phyloP scores from a whole-genome alignment of 53 echinoderm and acorn worm genomes.

The Crossaster papposus region DNA sequence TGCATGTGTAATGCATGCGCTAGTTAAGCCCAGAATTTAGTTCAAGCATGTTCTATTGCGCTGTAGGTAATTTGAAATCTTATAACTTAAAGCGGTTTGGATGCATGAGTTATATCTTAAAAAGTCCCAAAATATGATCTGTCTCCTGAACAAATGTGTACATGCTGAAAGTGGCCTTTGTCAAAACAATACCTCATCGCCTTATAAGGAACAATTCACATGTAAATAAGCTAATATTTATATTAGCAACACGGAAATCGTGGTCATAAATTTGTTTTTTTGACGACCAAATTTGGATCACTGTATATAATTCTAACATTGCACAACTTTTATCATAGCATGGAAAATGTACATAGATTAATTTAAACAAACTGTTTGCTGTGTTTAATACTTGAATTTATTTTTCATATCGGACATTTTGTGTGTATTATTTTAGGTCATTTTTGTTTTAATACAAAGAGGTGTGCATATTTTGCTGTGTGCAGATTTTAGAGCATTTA shows the following conservation, averaged over 20 bases:
- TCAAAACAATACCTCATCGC: too few relatives aligned
- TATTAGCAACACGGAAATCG: not conserved
- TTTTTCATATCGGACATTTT: not conserved
- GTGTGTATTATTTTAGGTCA: not conserved
- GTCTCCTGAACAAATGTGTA: too few relatives aligned
- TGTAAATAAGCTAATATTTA: not conserved
- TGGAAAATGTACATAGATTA: constrained; percentile 16
- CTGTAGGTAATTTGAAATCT: too few relatives aligned
- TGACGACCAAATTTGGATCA: constrained; percentile 10
- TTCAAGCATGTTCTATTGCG: too few relatives aligned
- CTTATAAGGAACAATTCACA: too few relatives aligned
- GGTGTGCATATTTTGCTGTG: too few relatives aligned
- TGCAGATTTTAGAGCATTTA: too few relatives aligned
- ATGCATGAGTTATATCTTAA: too few relatives aligned
- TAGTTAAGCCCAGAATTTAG: too few relatives aligned
- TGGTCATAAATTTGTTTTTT: not conserved
- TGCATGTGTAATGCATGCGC: not conserved
- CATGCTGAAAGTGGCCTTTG: constrained; percentile 5
- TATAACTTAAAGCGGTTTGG: too few relatives aligned
- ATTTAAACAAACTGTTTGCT: constrained; percentile 21
- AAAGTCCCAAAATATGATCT: too few relatives aligned
- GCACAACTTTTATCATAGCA: not conserved
- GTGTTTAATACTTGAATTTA: constrained; percentile 25
- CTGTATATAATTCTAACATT: constrained; percentile 35
- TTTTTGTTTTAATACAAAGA: too few relatives aligned